Conservation (phyloP, 2,797 vertebrate species). For the Eupleurogrammus muticus region DNA sequence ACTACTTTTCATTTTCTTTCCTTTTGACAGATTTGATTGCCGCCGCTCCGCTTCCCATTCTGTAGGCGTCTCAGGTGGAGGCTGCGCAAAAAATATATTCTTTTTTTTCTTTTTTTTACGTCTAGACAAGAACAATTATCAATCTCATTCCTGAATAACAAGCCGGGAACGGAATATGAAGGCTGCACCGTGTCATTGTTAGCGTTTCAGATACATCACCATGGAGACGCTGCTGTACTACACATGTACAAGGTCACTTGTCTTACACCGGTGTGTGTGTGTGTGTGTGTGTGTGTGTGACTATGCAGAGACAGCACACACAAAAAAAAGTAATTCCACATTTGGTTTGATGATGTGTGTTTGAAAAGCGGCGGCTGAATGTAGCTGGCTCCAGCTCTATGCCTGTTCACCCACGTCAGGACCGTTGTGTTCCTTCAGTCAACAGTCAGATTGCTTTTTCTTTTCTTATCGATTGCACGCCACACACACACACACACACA, state of each 20-base stretch:
- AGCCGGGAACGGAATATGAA: slow-evolving; percentile 38
- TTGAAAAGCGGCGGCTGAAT: slow-evolving; percentile 26
- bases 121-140: slow-evolving; percentile 29
- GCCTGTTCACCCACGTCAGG: not conserved
- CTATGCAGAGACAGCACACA: slow-evolving; percentile 17
- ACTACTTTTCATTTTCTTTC: not conserved
- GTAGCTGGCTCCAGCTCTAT: slow-evolving; percentile 9
- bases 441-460: slow-evolving; percentile 23
- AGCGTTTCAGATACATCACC: slow-evolving; percentile 60
- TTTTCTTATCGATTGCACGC: slow-evolving; percentile 13
- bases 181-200: slow-evolving; percentile 41
- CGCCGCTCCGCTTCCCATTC: not conserved
- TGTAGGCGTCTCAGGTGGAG: not conserved
- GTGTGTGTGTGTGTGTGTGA: slow-evolving; percentile 1
- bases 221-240: slow-evolving; percentile 59
- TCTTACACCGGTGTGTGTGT: slow-evolving; percentile 19
- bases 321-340: slow-evolving; percentile 24
- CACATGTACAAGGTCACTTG: slow-evolving; percentile 59
- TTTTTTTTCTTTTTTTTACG: slow-evolving; percentile 25
- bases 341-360: slow-evolving; percentile 17
- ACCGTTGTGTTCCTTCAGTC: slow-evolving; percentile 21
- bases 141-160: slow-evolving; percentile 29
- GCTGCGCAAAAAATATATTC: slow-evolving; percentile 20
- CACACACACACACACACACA: too few species aligned
- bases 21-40: slow-evolving; percentile 2